A percentile compares a stretch with the other conserved stretches of the same genome.
Evolutionary conservation across 2,797 vertebrate species (phyloP).

Genomic region (Uromys caudimaculatus): DNA sequence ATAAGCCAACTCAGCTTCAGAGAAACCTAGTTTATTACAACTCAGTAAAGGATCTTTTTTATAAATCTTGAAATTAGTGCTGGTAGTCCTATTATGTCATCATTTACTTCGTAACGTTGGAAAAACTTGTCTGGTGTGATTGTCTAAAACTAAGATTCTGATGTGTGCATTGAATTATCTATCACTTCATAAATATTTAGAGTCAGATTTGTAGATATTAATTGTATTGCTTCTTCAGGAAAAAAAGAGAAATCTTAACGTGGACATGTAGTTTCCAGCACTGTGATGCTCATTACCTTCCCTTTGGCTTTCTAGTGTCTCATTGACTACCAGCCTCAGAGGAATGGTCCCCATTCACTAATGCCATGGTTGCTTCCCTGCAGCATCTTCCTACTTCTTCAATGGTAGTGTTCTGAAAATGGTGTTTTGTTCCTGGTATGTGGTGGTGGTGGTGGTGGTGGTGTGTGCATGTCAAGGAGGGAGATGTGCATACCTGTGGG

Average conservation of each 20-base stretch:
- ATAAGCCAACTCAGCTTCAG: conserved; percentile 71
- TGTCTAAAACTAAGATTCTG: neutral
- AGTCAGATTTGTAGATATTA: neutral
- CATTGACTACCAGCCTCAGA: neutral
- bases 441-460: neutral
- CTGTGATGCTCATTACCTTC: neutral
- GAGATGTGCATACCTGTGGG: neutral
- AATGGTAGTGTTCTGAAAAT: neutral
- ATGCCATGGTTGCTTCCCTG: neutral
- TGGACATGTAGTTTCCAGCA: neutral
- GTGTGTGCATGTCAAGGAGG: neutral
- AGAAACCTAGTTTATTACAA: conserved; percentile 81
- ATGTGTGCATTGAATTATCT: neutral
- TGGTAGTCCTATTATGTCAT: neutral
- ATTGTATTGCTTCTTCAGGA: neutral
- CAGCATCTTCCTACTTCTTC: neutral
- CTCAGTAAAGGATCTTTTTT: conserved; percentile 53
- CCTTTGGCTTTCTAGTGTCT: neutral
- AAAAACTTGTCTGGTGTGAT: neutral
- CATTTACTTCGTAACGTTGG: neutral
- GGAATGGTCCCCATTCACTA: neutral
- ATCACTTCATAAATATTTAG: neutral
- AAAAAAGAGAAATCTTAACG: neutral
- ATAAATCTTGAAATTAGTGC: conserved; percentile 49
- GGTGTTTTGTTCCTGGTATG: neutral